Base-by-base conservation (phyloP, 1,140 invertebrate genomes). In the Lerema accius region DNA sequence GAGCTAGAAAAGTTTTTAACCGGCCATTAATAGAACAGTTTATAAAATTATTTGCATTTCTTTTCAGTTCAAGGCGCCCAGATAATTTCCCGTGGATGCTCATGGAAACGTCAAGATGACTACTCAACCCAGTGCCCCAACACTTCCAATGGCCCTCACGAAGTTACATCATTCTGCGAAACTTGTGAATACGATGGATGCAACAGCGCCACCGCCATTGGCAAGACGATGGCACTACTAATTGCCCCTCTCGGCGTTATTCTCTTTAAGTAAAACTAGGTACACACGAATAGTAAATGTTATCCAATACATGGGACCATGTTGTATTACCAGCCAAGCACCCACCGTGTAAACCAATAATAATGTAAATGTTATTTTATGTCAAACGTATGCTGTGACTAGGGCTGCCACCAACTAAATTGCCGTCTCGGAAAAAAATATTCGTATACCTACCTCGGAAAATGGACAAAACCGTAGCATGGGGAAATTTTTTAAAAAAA, bases 141-240 rank as follows among this genome's bases (percentile, higher is more conserved):
- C 23, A 76, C 88, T 11, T 81, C 90, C 5, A 86, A 89, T 15
- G 78, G 84, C 4, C 86, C 88, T 46, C 87, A 91, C 35, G 92
- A 91, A 63, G 85, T 91, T 1, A 79, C 92, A n/a, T 90, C 92
- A 5, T 94, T 93, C 73, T 92, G 92, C 37, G 89, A 83, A 61
- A 92, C 91, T 16, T 92, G 92, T 63, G 92, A 92, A 43, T 91
- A 91, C 35, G 92, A 92, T 55, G 81, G 88, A 1, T 92, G 92
- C 78, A 92, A 92, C 53, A 89, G 91, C 4, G 91, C 91, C 3
- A 77, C 86, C 0, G 79, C 90, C 1, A 72, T 86, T 40, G 82
- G 84, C 17, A 86, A 78, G 45, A 88, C 87, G n/a, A 46, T 92
- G 40, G 90, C 89, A 0, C 32, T 92, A 4, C 69, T 91, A 17